phyloP scores from a whole-genome alignment of 2,888 invertebrate genomes.

The Melieria omissa region DNA sequence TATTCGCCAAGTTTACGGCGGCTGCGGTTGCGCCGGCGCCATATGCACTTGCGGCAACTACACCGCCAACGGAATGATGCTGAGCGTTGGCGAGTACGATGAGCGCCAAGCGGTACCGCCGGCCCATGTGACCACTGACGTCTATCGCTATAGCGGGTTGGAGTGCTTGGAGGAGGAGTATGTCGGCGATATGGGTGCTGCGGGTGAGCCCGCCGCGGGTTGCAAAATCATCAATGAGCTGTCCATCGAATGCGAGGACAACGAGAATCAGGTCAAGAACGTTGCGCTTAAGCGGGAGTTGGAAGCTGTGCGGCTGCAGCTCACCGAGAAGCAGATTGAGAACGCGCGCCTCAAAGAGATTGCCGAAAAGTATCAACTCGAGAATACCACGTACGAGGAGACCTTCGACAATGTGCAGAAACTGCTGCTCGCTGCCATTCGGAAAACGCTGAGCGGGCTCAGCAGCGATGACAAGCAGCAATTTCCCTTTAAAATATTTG shows the following conservation, averaged over 20 bases:
- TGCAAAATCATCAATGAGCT: neutral
- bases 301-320: conserved; percentile 41
- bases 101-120: neutral
- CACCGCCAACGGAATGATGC: neutral
- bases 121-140: too few relatives aligned
- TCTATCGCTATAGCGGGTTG: neutral
- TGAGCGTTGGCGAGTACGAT: neutral
- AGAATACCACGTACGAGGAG: conserved; percentile 32
- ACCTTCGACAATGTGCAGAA: conserved; percentile 34
- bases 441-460: conserved; percentile 35
- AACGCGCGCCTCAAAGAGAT: conserved; percentile 46
- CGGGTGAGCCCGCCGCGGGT: conserved; percentile 10
- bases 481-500: conserved; percentile 41
- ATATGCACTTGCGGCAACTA: neutral
- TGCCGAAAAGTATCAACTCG: conserved; percentile 41
- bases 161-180: neutral
- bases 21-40: neutral
- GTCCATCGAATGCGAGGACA: conserved; percentile 36
- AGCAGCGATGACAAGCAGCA: neutral
- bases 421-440: conserved; percentile 36
- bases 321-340: conserved; percentile 48
- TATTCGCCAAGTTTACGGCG: neutral
- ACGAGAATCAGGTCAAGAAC: conserved; percentile 40
- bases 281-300: conserved; percentile 43
- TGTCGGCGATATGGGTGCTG: conserved; percentile 4